Percentiles rank a stretch among this genome's conserved stretches.
These are phyloP conservation scores for Hystrix brachyura DNA, from an alignment of 2,113 vertebrate genomes.

Conservation along the genomic window DNA sequence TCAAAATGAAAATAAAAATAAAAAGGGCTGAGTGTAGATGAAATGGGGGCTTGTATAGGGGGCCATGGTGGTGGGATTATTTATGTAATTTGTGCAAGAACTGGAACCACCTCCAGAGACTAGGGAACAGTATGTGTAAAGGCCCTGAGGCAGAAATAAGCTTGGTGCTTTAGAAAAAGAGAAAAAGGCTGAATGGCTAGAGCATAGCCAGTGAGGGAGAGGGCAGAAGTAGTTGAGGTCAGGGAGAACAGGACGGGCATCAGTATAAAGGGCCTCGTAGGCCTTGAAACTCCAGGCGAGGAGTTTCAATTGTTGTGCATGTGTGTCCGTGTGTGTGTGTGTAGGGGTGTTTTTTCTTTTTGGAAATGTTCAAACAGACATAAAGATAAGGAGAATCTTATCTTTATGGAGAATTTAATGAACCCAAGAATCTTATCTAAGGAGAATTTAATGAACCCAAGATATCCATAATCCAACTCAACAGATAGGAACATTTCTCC, in stretches of 20 bases:
- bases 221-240: background rate
- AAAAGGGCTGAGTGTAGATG: background rate
- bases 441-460: background rate
- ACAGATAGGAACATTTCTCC: background rate
- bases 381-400: background rate
- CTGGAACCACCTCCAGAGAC: background rate
- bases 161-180: background rate
- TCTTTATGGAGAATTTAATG: background rate
- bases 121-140: background rate
- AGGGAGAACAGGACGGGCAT: background rate
- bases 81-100: background rate
- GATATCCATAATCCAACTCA: background rate
- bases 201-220: background rate
- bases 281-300: background rate
- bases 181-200: background rate
- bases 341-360: constrained; percentile 12
- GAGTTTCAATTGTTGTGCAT: background rate
- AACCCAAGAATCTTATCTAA: background rate
- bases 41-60: background rate
- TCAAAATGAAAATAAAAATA: background rate
- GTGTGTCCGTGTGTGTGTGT: background rate
- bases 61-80: background rate
- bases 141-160: background rate
- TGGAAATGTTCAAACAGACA: background rate
- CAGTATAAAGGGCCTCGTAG: background rate